Evolutionary conservation across 2,888 invertebrate species (phyloP).

Genomic region (Polydrusus tereticollis): DNA sequence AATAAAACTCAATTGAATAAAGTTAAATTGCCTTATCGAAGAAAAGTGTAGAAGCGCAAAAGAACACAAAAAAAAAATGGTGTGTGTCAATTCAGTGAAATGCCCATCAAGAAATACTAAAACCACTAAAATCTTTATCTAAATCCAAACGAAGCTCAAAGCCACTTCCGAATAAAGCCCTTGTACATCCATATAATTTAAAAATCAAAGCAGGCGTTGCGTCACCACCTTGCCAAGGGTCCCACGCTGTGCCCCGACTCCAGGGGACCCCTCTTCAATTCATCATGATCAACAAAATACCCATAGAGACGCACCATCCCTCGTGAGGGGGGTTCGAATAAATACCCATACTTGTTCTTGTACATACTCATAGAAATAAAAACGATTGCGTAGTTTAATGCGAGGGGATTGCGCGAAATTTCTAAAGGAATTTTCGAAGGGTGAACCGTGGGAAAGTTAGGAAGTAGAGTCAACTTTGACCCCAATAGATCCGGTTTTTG

Average conservation of each 20-base stretch:
- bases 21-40: no score
- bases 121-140: no score
- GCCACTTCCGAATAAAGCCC: background rate
- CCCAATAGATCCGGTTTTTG: constrained; percentile 17
- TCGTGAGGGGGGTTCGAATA: constrained; percentile 29
- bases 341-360: constrained; percentile 40
- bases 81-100: no score
- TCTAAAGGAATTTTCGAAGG: constrained; percentile 16
- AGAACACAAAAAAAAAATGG: no score
- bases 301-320: constrained; percentile 23
- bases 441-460: constrained; percentile 38
- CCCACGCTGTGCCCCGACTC: constrained; percentile 39
- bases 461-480: constrained; percentile 37
- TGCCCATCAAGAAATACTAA: no score
- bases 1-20: no score
- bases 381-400: constrained; percentile 16
- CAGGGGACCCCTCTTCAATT: constrained; percentile 36
- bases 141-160: no score
- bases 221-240: constrained; percentile 46
- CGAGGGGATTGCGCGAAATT: background rate
- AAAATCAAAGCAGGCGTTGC: constrained; percentile 29
- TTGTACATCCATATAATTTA: background rate
- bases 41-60: no score
- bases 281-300: constrained; percentile 45
- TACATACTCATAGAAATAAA: constrained; percentile 13